Evolutionary conservation across 2,888 invertebrate genomes (phyloP).

Genomic region (Zaprionus bogoriensis): DNA sequence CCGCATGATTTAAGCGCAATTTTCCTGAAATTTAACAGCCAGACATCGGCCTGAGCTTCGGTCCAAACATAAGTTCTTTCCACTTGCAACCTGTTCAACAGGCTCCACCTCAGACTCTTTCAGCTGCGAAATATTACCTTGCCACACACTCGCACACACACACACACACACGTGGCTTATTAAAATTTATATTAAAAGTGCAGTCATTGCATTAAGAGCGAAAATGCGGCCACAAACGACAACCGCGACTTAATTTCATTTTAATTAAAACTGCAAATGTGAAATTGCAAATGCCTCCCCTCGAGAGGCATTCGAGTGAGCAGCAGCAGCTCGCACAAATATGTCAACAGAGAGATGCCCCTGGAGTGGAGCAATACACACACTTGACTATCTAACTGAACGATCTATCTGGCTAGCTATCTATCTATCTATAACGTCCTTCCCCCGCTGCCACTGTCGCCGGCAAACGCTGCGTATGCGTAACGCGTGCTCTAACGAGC

Average conservation of each 20-base stretch:
- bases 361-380: background rate
- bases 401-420: conserved; percentile 1
- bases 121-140: conserved; percentile 21
- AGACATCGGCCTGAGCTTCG: background rate
- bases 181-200: conserved; percentile 52
- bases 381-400: conserved; percentile 1
- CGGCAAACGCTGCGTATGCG: conserved; percentile 63
- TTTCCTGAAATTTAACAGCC: conserved; percentile 2
- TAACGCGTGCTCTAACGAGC: conserved; percentile 67
- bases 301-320: background rate
- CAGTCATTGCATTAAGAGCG: conserved; percentile 47
- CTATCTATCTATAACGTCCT: conserved; percentile 2
- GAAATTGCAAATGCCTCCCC: conserved; percentile 14
- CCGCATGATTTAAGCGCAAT: background rate
- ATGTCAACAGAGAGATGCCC: conserved; percentile 35
- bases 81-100: background rate
- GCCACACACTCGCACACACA: conserved; percentile 2
- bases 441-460: conserved; percentile 7
- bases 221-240: conserved; percentile 32
- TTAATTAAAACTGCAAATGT: conserved; percentile 71
- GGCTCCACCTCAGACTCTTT: background rate
- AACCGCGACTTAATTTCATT: conserved; percentile 69
- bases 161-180: conserved; percentile 31
- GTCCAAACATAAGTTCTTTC: too few relatives aligned
- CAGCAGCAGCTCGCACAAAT: too few relatives aligned